Percentiles rank a stretch among this genome's conserved stretches.
phyloP scores from a whole-genome alignment of 53 echinoderm and acorn worm species.

The Echinarachnius parma region DNA sequence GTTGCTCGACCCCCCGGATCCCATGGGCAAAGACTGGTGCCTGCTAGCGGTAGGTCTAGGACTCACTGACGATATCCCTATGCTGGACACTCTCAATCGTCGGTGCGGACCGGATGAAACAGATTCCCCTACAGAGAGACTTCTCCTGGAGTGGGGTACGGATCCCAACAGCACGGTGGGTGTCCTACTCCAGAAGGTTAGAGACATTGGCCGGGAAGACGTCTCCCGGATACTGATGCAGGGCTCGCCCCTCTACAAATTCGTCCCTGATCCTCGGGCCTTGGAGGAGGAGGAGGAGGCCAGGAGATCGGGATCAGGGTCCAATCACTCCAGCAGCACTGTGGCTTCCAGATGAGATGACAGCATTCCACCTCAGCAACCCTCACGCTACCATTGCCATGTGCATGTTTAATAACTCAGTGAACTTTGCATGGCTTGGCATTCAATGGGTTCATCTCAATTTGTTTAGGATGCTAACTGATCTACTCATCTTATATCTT shows the following conservation, averaged over 20 bases:
- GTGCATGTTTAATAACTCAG: too few species aligned
- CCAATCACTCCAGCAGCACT: slow-evolving; percentile 87
- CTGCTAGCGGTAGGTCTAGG: slow-evolving; percentile 82
- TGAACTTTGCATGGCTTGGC: too few species aligned
- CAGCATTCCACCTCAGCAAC: too few species aligned
- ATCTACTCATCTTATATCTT: too few species aligned
- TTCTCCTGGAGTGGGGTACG: slow-evolving; percentile 76
- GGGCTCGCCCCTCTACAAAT: slow-evolving; percentile 83
- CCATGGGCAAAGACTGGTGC: slow-evolving; percentile 99
- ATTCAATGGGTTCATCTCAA: too few species aligned
- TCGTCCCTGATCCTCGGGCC: slow-evolving; percentile 78
- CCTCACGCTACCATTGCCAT: too few species aligned
- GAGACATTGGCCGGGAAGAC: slow-evolving; percentile 83
- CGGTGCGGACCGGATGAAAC: slow-evolving; percentile 75
- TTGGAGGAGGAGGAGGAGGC: slow-evolving; percentile 58
- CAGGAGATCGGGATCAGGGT: slow-evolving; percentile 49
- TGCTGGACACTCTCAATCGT: slow-evolving; percentile 71
- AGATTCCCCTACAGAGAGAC: slow-evolving; percentile 90
- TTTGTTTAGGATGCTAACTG: too few species aligned
- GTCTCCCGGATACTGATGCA: slow-evolving; percentile 71
- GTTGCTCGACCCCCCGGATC: slow-evolving; percentile 97
- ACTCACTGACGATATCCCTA: slow-evolving; percentile 76
- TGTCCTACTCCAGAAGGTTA: slow-evolving; percentile 61
- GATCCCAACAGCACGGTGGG: slow-evolving; percentile 75
- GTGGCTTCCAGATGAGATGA: slow-evolving; percentile 82